phyloP scores from a whole-genome alignment of 2,888 invertebrate genomes.

The Crepidodera aurea region DNA sequence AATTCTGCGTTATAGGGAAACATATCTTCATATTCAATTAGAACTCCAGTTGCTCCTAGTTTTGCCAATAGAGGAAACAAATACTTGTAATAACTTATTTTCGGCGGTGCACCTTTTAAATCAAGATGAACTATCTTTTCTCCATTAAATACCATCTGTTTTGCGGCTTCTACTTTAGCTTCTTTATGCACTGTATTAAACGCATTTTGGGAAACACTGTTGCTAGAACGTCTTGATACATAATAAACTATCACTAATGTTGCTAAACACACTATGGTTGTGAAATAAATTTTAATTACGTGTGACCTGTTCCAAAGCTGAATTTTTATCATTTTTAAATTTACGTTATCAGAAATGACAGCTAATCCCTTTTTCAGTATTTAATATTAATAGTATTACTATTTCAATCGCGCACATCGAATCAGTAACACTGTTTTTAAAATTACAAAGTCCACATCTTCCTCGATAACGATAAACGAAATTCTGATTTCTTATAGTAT shows the following conservation, averaged over 20 bases:
- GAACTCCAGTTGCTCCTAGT: conserved; percentile 78
- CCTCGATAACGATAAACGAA: too few relatives aligned
- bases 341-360: background rate
- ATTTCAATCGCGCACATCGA: too few relatives aligned
- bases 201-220: background rate
- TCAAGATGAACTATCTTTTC: conserved; percentile 82
- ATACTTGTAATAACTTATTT: conserved; percentile 67
- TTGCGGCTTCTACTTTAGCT: background rate
- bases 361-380: too few relatives aligned
- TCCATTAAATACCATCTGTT: conserved; percentile 19
- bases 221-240: background rate
- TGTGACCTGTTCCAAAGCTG: background rate
- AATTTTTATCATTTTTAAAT: background rate
- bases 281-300: background rate
- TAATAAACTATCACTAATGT: background rate
- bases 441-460: too few relatives aligned
- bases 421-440: too few relatives aligned
- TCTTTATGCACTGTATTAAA: background rate
- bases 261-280: background rate
- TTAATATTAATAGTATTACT: too few relatives aligned
- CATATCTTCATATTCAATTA: conserved; percentile 90
- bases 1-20: conserved; percentile 77
- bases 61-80: conserved; percentile 70
- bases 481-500: too few relatives aligned
- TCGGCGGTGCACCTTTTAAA: conserved; percentile 84